Base-by-base conservation (phyloP, 2,888 invertebrate species). In the Microplitis deprimator region DNA sequence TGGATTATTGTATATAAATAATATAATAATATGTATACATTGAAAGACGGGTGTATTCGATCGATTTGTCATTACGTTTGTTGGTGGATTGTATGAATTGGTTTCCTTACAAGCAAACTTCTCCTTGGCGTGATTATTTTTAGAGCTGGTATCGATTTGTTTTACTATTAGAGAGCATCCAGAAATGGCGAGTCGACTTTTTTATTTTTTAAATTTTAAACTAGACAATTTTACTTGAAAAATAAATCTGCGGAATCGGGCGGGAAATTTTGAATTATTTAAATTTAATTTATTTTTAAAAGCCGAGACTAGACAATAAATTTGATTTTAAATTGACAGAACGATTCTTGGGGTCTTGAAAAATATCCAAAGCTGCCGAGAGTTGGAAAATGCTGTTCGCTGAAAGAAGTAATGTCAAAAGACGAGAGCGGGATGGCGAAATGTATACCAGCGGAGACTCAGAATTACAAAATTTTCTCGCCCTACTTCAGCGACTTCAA, bases 401-500 rank as follows among this genome's bases (percentile, higher is more conserved):
- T 82, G 4, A 82, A 83, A 17, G 81, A 89, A 72, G 71, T 85
- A 13, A 76, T 89, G 5, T 41, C 69, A 1, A 85, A 82, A 81
- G 80, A 83, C 39, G 76, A 68, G 1, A 65, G 68, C 10, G 75
- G 76, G 0, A 59, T 62, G 0, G 79, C 83, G 6, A 16, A 65
- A 8, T 89, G 88, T 71, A 41, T 64, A 5, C 50, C 40, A 6
- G 76, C 72, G 6, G 73, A 75, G 8, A 79, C 80, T 2, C 73
- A 72, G 0, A 7, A 10, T 10, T 6, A 2, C 1, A 17, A 61
- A 68, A 85, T 91, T 69, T 93, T 93, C 84, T 91, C 91, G 65
- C 93, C 93, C 0, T 83, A 90, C 5, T 93, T 93, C 86, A 90
- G 91, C 81, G 89, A 91, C 40, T 91, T 91, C 74, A 92, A 93